Conservation (phyloP, 2,797 vertebrate genomes). For the Eospalax fontanierii region DNA sequence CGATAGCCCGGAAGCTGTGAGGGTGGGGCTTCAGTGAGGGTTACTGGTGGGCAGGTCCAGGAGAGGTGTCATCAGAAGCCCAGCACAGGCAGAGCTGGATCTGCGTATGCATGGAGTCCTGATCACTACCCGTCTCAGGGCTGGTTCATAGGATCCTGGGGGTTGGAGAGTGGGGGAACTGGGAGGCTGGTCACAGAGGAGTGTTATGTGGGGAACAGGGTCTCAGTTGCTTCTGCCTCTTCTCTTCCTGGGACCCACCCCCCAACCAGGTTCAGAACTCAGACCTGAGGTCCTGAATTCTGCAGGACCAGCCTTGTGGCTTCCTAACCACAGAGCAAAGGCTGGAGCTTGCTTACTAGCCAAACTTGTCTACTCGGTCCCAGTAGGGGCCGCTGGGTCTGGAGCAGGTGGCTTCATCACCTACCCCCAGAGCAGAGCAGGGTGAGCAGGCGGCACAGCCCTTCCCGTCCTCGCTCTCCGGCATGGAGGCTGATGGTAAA, state of each 20-base stretch:
- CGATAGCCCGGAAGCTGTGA: no score
- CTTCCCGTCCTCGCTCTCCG: not conserved
- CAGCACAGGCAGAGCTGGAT: not conserved
- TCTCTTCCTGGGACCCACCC: not conserved
- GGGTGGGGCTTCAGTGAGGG: accelerated
- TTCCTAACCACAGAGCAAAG: not conserved
- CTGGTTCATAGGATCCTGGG: not conserved
- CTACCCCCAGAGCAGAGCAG: not conserved
- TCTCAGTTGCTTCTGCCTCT: not conserved
- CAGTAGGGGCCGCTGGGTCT: not conserved
- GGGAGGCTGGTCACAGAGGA: not conserved
- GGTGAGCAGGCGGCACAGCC: not conserved
- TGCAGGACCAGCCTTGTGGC: no score
- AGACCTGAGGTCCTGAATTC: not conserved
- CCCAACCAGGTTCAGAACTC: not conserved
- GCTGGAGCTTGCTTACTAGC: not conserved
- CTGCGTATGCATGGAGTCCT: accelerated
- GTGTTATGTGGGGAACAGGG: accelerated
- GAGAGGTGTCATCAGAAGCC: not conserved
- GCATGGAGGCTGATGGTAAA: not conserved
- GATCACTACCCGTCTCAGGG: not conserved
- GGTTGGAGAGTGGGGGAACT: not conserved
- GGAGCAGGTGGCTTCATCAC: not conserved
- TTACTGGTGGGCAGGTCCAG: no score
- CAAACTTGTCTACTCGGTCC: no score